A percentile compares a stretch with the other conserved stretches of the same genome.
Conservation (phyloP, 2,888 invertebrate genomes). For the Rhagophthalmus giganteus region DNA sequence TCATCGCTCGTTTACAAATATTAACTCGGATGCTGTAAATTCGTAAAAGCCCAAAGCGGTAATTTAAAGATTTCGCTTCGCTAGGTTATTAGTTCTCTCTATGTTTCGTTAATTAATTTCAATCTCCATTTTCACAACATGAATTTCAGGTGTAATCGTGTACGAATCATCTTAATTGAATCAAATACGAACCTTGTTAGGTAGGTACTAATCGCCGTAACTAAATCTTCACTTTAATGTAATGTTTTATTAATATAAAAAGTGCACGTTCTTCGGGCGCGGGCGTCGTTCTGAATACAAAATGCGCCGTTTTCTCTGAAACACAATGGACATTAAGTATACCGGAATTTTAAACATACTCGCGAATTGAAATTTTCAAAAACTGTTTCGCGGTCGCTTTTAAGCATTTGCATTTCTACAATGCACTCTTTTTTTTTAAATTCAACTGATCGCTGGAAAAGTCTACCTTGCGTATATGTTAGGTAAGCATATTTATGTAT, state of each 20-base stretch:
- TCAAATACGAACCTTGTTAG: conserved; percentile 10
- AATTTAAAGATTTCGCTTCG: conserved; percentile 13
- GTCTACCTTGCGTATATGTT: no score
- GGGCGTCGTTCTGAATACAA: background rate
- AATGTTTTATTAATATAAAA: conserved; percentile 9
- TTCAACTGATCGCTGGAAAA: no score
- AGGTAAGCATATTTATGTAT: no score
- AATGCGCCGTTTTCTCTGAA: background rate
- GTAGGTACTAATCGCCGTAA: no score
- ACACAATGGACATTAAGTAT: background rate
- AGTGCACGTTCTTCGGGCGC: no score
- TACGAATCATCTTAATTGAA: conserved; percentile 10
- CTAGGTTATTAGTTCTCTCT: conserved; percentile 16
- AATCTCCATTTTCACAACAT: conserved; percentile 14
- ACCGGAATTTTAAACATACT: background rate
- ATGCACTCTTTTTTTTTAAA: no score
- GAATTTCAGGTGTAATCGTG: conserved; percentile 15
- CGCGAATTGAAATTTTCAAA: no score
- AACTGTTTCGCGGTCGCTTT: no score
- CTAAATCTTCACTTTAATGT: no score
- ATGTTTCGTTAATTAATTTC: conserved; percentile 13
- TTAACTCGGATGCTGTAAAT: conserved; percentile 12
- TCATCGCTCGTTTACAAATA: conserved; percentile 15
- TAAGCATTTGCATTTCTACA: no score
- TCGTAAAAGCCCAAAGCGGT: conserved; percentile 13